phyloP scores from a whole-genome alignment of 1,140 invertebrate genomes.

The Hyles euphorbiae region DNA sequence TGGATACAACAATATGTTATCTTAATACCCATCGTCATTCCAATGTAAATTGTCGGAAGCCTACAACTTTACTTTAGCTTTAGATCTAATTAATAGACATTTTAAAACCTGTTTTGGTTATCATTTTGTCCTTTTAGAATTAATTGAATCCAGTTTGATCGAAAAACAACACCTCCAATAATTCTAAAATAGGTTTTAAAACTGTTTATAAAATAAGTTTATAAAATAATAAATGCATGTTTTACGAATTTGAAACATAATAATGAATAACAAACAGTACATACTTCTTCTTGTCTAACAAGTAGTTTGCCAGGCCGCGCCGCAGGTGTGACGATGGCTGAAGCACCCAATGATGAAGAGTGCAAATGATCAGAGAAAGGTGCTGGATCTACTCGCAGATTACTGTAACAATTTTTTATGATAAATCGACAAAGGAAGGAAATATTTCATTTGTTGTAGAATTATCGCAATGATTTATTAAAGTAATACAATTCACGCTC shows the following conservation, averaged over 20 bases:
- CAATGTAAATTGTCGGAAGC: too few species aligned
- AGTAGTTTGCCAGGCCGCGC: constrained; percentile 47
- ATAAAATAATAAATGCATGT: too few species aligned
- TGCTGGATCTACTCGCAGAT: constrained; percentile 48
- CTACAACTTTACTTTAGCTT: too few species aligned
- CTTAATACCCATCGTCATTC: too few species aligned
- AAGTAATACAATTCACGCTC: not conserved
- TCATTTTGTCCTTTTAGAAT: too few species aligned
- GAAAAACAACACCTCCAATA: too few species aligned
- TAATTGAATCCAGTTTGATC: too few species aligned
- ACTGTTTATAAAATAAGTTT: too few species aligned
- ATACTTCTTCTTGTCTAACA: constrained; percentile 59
- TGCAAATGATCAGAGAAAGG: constrained; percentile 53
- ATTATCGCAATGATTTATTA: not conserved
- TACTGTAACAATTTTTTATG: constrained; percentile 21
- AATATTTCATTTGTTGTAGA: too few species aligned
- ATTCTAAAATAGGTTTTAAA: too few species aligned
- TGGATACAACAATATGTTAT: constrained; percentile 45
- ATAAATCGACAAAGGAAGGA: not conserved
- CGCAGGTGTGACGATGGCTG: constrained; percentile 46
- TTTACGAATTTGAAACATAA: not conserved
- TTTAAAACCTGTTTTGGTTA: too few species aligned
- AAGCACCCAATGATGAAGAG: constrained; percentile 50
- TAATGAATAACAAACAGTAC: not conserved
- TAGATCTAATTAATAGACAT: too few species aligned